phyloP scores from a whole-genome alignment of 2,888 invertebrate species.

The Amphipyra tragopoginis region DNA sequence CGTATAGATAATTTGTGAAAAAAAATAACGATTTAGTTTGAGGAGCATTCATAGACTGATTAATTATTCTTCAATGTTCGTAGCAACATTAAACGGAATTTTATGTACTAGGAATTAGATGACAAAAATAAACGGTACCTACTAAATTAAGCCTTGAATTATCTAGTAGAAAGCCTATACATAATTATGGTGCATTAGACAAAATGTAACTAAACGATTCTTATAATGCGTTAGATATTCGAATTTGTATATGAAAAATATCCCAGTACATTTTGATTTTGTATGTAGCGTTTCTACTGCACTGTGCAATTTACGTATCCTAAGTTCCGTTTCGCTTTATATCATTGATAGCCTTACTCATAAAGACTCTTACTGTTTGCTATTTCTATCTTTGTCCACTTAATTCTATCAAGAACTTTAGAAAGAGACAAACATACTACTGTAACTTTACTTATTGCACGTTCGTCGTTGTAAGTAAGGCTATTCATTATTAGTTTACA shows the following conservation, averaged over 20 bases:
- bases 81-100: conserved; percentile 47
- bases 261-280: conserved; percentile 64
- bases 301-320: conserved; percentile 48
- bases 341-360: conserved; percentile 48
- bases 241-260: conserved; percentile 55
- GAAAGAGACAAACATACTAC: conserved; percentile 34
- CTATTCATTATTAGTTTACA: conserved; percentile 62
- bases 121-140: conserved; percentile 78
- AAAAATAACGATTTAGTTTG: conserved; percentile 31
- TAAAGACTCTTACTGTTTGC: conserved; percentile 19
- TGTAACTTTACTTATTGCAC: conserved; percentile 28
- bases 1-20: conserved; percentile 17
- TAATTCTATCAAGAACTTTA: conserved; percentile 21
- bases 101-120: conserved; percentile 64
- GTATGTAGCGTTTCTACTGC: conserved; percentile 52
- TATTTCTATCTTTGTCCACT: conserved; percentile 25
- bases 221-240: conserved; percentile 55
- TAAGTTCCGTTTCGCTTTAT: conserved; percentile 38
- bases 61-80: conserved; percentile 44
- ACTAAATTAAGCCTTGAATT: conserved; percentile 80
- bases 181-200: conserved; percentile 78
- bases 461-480: conserved; percentile 44
- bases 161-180: conserved; percentile 75
- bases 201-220: conserved; percentile 56
- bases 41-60: conserved; percentile 50